phyloP scores from a whole-genome alignment of 37 sponge, comb jelly and placozoan species.

The Cladorhizidae sp. region DNA sequence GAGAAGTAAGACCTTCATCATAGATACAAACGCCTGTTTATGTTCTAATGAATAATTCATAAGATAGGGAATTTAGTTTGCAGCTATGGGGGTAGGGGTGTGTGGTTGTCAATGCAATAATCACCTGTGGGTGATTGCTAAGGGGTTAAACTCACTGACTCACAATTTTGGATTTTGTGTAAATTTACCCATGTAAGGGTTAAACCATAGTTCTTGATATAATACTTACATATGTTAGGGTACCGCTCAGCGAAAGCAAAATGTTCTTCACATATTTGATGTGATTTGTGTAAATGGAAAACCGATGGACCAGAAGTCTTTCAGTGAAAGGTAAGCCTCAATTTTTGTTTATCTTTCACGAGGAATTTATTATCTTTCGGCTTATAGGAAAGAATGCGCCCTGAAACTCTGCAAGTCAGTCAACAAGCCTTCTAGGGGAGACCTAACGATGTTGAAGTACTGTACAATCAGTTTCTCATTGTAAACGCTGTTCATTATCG shows the following conservation, averaged over 20 bases:
- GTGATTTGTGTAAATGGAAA: constrained; percentile 49
- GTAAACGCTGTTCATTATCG: too few species aligned
- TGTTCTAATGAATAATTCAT: too few species aligned
- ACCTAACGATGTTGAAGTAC: constrained; percentile 28
- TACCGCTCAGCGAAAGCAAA: constrained; percentile 28
- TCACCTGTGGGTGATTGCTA: too few species aligned
- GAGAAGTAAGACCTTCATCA: constrained; percentile 20
- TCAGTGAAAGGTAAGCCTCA: constrained; percentile 65
- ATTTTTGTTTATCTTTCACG: neutral
- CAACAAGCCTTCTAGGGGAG: constrained; percentile 52
- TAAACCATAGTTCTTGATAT: neutral
- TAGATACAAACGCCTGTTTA: too few species aligned
- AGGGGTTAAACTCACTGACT: too few species aligned
- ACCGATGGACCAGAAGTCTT: constrained; percentile 30
- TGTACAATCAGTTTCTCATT: neutral
- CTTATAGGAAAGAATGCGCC: constrained; percentile 9
- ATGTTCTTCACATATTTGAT: constrained; percentile 57
- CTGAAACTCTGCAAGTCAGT: constrained; percentile 46
- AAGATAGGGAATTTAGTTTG: too few species aligned
- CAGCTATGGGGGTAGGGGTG: too few species aligned
- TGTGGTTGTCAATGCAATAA: too few species aligned
- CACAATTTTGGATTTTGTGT: too few species aligned
- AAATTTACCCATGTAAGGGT: too few species aligned
- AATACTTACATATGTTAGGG: constrained; percentile 14
- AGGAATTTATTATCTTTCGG: neutral